Base-by-base conservation (phyloP, 2,888 invertebrate species). In the Drosophila yooni region DNA sequence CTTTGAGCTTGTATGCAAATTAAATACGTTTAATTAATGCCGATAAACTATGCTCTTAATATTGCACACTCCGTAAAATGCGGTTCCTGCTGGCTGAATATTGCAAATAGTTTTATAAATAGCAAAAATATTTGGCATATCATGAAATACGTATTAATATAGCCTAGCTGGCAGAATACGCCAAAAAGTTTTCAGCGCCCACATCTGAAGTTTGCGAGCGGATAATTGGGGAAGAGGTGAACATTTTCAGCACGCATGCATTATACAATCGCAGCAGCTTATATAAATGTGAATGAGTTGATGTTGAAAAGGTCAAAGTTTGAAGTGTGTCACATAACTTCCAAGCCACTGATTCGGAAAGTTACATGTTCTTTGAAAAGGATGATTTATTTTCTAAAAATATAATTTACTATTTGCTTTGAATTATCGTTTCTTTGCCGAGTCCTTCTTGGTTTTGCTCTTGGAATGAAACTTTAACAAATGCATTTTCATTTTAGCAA, bases 31-130 rank as follows among this genome's bases (percentile, higher is more conserved):
- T 78, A 82, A 89, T 89, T 85, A 79, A 78, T 76, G 29, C 60
- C 51, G 31, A 29, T 25, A 52, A 48, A 57, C 46, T 50, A 27
- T 73, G 59, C 43, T 53, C 70, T 66, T 54, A 48, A 67, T 60
- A 59, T 64, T 70, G 70, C 77, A 76, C 57, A 63, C 62, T 7
- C n/a, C 33, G 31, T 25, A 58, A 58, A 18, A 18, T 51, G 18
- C 50, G 53, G 31, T n/a, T 46, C 1, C 34, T 29, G 21, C 11
- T 46, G 8, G 8, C n/a, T 27, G 67, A 68, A 74, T 76, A 74
- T 71, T 76, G 68, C 48, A 70, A 79, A 88, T 76, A 73, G 73
- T 79, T 82, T 68, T 72, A 73, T 65, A 82, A 83, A 81, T 82
- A 66, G 57, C 69, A 63, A 68, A 77, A 84, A 81, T 74, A 74